Evolutionary conservation across 1,140 invertebrate genomes (phyloP), one percentile per base, ranked within the genome.

Genomic region (Drosophila willistoni): DNA sequence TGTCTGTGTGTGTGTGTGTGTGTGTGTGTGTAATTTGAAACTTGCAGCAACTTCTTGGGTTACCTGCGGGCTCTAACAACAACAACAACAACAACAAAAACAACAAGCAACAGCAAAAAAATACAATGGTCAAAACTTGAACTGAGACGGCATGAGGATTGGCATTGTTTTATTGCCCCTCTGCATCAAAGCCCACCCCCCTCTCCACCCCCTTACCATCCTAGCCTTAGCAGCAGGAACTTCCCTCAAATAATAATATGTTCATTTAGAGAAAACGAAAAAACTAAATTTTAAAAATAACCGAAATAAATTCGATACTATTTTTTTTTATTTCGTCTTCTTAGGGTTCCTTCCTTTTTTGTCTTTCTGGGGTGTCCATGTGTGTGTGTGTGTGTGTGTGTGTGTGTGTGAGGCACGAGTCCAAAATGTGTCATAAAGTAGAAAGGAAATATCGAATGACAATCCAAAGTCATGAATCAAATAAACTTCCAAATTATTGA

Each of bases 11-110:
- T 51, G 29, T 22, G 7, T 9, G n/a, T 41, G 19, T 63, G 83
- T 87, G 87, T 51, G 17, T 12, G 22, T 41, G 14, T 63, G 83
- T 87, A 87, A 87, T 83, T 89, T 64, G 77, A 87, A 73, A 83
- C 84, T 73, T 80, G 70, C 66, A 80, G 68, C 74, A 75, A 78
- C 10, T 77, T 85, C 77, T 85, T 81, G 25, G 68, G 73, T 85
- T 85, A 85, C 81, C 81, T 86, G 81, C 81, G 81, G 77, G 68
- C 57, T 47, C 13, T 60, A 65, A 29, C 25, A 41, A 65, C 34
- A 51, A 12, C 44, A 51, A 10, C 19, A 22, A 47, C n/a, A n/a
- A n/a, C n/a, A n/a, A n/a, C n/a, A n/a, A n/a, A 17, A 47, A 19
- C 44, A 17, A 47, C 44, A 47, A 47, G 14, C 29, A 47, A 19